Evolutionary conservation across 2,113 vertebrate genomes (phyloP), one percentile per base, ranked within the genome.

Genomic region (Cyanoramphus novaezelandiae): DNA sequence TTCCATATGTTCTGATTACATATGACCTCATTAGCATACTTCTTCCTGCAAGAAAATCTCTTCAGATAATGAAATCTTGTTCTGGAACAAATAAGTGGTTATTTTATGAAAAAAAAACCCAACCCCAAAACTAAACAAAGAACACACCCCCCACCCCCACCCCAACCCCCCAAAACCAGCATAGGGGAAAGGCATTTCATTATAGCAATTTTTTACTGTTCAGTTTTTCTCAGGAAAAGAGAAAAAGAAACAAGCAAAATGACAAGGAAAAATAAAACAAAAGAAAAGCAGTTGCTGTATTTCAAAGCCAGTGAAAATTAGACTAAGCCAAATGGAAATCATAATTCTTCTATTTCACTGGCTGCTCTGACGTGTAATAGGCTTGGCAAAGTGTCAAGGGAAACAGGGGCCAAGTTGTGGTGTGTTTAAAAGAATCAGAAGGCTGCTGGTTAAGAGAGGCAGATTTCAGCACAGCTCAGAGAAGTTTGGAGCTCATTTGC

Each of bases 301-400:
- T 97, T 98, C 96, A 97, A 97, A 98, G 82, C 94, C 92, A 88
- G 90, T 74, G 68, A 97, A 98, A 98, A 98, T 98, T 97, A 98
- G 96, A 97, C 96, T 96, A 97, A 98, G 95, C 96, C 97, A 98
- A 98, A 97, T 98, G 92, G 97, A 98, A 98, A 96, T 93, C 86
- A 57, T 98, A 98, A 97, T 96, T 98, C 96, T 98, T 97, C 87
- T 88, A 75, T 97, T 97, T 95, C 92, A 92, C 87, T 86, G 86
- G 88, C 69, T 88, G 94, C 91, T 97, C 93, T 77, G 92, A 98
- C 97, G n/a, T 95, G 96, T 97, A 98, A 98, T 97, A 97, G 96
- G 92, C 71, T 98, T 98, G 98, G 97, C 97, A 95, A 89, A 87
- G 44, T 74, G n/a, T 97, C 98, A 98, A 95, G 95, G 94, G 95